Conservation (phyloP, 2,888 invertebrate genomes). For the Harpalus rufipes region DNA sequence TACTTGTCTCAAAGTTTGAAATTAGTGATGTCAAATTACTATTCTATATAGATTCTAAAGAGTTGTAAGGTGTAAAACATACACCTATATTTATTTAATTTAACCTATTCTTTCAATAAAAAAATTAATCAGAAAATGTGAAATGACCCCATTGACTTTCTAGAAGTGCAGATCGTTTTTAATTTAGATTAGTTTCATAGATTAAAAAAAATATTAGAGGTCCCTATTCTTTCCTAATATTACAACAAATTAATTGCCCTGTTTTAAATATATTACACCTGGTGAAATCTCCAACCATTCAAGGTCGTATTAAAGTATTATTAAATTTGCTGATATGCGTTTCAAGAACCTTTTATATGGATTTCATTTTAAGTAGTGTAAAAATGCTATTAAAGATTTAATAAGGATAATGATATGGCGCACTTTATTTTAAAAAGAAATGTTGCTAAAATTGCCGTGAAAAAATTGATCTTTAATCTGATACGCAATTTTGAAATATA, state of each 20-base stretch:
- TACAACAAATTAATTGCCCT: not conserved
- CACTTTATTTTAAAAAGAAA: conserved; percentile 13
- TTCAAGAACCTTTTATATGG: conserved; percentile 13
- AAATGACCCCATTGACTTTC: no score
- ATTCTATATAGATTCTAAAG: no score
- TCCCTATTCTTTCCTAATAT: no score
- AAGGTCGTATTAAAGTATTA: conserved; percentile 9
- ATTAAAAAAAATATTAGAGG: no score
- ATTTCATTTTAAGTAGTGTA: conserved; percentile 28
- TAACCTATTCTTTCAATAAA: no score
- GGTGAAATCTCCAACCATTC: conserved; percentile 5
- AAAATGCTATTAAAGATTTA: conserved; percentile 38
- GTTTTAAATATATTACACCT: not conserved
- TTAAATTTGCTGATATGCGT: conserved; percentile 40
- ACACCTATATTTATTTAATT: no score
- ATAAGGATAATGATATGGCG: conserved; percentile 31
- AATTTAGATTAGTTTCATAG: no score
- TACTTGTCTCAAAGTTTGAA: no score
- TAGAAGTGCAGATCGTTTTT: no score
- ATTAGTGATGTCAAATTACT: no score
- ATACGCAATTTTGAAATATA: conserved; percentile 3
- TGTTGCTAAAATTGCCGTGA: conserved; percentile 17
- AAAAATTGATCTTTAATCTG: conserved; percentile 2
- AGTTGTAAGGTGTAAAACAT: no score
- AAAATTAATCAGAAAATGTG: no score